Conservation (phyloP, 2,797 vertebrate species). For the Sebastes jordani region DNA sequence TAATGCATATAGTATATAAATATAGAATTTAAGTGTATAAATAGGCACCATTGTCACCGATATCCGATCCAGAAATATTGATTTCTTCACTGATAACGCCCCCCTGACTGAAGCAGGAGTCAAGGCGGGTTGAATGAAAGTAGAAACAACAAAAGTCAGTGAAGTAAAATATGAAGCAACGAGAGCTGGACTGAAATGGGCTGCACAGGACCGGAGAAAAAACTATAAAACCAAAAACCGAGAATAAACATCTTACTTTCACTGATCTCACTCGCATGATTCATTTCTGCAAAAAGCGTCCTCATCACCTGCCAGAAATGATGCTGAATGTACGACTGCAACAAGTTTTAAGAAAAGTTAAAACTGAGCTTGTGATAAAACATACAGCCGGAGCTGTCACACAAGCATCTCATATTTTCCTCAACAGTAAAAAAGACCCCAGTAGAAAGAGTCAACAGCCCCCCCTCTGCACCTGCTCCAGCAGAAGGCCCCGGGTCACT, state of each 20-base stretch:
- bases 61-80: neutral
- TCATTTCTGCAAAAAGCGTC: constrained; percentile 15
- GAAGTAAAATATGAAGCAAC: neutral
- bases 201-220: neutral
- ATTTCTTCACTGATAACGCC: neutral
- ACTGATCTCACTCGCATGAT: neutral
- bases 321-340: constrained; percentile 14
- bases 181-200: neutral
- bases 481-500: constrained; percentile 68
- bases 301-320: constrained; percentile 6
- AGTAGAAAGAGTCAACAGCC: constrained; percentile 44
- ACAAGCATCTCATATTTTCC: constrained; percentile 41
- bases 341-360: constrained; percentile 45
- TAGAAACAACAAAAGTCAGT: neutral
- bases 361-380: constrained; percentile 28
- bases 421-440: constrained; percentile 44
- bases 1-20: no score
- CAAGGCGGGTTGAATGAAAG: neutral
- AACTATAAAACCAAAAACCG: constrained; percentile 1
- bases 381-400: constrained; percentile 43
- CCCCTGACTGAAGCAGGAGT: neutral
- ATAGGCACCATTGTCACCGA: no score
- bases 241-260: neutral
- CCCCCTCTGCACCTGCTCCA: constrained; percentile 58
- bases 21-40: no score